Base-by-base conservation (phyloP, 2,888 invertebrate species). In the Apodemia zela region DNA sequence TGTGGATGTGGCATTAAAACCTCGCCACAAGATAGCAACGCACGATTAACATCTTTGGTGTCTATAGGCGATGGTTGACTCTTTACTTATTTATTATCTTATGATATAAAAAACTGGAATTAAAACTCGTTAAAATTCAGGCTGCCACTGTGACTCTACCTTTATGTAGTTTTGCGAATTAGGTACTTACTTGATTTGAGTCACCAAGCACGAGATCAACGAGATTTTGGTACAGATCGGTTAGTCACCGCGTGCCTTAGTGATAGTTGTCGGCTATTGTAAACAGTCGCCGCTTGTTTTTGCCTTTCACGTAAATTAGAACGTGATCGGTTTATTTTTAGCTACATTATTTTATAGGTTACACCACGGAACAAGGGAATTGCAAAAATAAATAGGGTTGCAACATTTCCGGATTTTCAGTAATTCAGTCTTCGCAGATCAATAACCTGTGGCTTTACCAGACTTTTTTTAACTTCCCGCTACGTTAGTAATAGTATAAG, bases 131-230 rank as follows among this genome's bases (percentile, higher is more conserved):
- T 18, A 18, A 49, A 18, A 42, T 15, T 42, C 0, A 11, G 6
- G 42, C 42, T 51, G 42, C 17, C 60, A 69, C 63, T 66, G 61
- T 67, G 64, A 60, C 61, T 60, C 61, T 60, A 63, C 59, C 67
- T 66, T 67, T 67, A 67, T 38, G 54, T 47, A 8, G 17, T 60
- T 63, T 62, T 61, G 65, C 57, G 54, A 64, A 68, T 62, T 65
- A 60, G 62, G 61, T 61, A 65, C 57, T 42, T 61, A 64, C 62
- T 66, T 64, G 67, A 59, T 63, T 69, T 72, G 69, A 71, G 66
- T 71, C 69, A 71, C 66, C 63, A 62, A 68, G 60, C 47, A 59
- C 38, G 54, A 66, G 64, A 68, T 67, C 69, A 45, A 60, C 42
- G 45, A 66, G 64, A 68, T 67, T 70, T 68, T 59, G 66, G 62